A percentile compares a stretch with the other conserved stretches of the same genome.
phyloP scores from a whole-genome alignment of 2,113 vertebrate genomes.

The Marcusenius ussheri region DNA sequence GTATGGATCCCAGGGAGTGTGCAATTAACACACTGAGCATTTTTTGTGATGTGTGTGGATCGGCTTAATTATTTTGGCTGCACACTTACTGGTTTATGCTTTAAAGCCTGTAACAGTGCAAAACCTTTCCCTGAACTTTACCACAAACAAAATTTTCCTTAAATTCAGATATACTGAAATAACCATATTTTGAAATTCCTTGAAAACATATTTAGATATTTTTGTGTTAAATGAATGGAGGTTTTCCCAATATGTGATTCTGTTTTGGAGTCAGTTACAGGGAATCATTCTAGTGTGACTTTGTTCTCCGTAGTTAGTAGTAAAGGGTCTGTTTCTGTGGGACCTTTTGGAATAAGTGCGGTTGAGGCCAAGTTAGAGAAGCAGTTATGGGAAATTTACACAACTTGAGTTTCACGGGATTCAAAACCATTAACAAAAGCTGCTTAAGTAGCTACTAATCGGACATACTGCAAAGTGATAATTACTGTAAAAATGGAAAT shows the following conservation, averaged over 20 bases:
- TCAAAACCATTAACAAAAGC: not conserved
- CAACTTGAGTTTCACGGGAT: not conserved
- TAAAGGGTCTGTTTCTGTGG: not conserved
- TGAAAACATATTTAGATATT: not conserved
- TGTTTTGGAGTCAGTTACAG: not conserved
- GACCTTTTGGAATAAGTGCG: not conserved
- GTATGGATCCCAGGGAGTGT: not conserved
- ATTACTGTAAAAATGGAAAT: not conserved
- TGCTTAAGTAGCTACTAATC: not conserved
- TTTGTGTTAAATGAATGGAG: not conserved
- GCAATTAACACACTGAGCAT: not conserved
- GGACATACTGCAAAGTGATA: not conserved
- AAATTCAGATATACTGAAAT: slow-evolving; percentile 1
- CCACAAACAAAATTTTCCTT: not conserved
- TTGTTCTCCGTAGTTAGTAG: not conserved
- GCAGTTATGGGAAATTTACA: not conserved
- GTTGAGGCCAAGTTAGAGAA: not conserved
- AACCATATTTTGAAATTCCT: not conserved
- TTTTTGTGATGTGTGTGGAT: not conserved
- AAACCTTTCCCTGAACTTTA: not conserved
- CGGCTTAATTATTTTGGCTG: not conserved
- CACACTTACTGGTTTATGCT: not conserved
- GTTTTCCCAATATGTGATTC: not conserved
- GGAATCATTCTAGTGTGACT: not conserved
- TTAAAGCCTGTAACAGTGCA: not conserved